A percentile compares a stretch with the other conserved stretches of the same genome.
Evolutionary conservation across 2,888 invertebrate genomes (phyloP).

Genomic region (Lithosia quadra): DNA sequence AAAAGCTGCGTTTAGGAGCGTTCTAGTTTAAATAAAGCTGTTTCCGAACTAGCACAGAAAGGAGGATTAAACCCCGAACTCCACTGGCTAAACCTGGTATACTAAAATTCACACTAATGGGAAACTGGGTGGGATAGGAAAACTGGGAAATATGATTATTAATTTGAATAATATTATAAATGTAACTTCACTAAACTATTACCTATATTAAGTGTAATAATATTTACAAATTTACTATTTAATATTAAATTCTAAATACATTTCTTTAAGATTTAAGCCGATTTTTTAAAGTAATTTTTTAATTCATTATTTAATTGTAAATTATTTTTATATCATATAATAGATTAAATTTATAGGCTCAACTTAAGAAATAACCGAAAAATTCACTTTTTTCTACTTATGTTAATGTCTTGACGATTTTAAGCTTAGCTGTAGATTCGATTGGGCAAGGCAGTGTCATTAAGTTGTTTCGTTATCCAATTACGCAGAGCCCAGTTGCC

Average conservation of each 20-base stretch:
- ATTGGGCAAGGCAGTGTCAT: background rate
- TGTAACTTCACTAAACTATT: background rate
- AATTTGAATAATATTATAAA: background rate
- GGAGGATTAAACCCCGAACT: too few relatives aligned
- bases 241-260: slow-evolving; percentile 23
- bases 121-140: too few relatives aligned
- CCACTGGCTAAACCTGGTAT: too few relatives aligned
- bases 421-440: background rate
- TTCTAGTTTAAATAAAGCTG: too few relatives aligned
- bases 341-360: background rate
- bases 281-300: slow-evolving; percentile 17
- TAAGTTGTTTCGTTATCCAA: background rate
- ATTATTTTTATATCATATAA: slow-evolving; percentile 18
- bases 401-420: background rate
- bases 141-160: too few relatives aligned
- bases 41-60: too few relatives aligned
- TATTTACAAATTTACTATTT: slow-evolving; percentile 49
- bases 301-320: background rate
- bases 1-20: too few relatives aligned
- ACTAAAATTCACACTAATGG: too few relatives aligned
- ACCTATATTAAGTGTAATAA: slow-evolving; percentile 16
- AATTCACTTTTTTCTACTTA: background rate
- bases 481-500: too few relatives aligned
- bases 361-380: background rate
- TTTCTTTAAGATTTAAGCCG: slow-evolving; percentile 45